These are phyloP conservation scores for Augiades crinisus DNA, from an alignment of 2,888 invertebrate genomes.

Conservation along the genomic window DNA sequence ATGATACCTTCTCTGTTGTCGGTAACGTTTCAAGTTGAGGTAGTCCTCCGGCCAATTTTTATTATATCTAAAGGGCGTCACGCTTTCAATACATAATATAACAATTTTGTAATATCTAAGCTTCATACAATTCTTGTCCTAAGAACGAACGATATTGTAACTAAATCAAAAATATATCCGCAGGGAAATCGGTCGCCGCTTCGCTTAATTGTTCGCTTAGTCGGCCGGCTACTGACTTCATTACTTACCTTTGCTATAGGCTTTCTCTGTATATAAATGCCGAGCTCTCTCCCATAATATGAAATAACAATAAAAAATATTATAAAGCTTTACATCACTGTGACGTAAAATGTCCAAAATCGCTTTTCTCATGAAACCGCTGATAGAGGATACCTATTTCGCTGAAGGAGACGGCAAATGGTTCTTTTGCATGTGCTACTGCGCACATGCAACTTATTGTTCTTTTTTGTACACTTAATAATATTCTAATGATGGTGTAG, in stretches of 20 bases:
- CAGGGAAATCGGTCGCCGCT: constrained; percentile 29
- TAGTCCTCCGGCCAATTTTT: too few species aligned
- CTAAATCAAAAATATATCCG: constrained; percentile 31
- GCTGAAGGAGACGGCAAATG: neutral
- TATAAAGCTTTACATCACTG: too few species aligned
- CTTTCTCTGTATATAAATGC: too few species aligned
- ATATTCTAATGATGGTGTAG: constrained; percentile 9
- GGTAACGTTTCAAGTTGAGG: too few species aligned
- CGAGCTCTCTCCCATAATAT: too few species aligned
- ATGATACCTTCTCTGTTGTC: too few species aligned
- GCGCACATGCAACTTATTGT: neutral
- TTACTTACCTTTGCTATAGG: constrained; percentile 13
- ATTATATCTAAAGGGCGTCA: too few species aligned
- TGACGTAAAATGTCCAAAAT: too few species aligned
- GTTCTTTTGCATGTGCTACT: constrained; percentile 1
- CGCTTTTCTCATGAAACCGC: neutral
- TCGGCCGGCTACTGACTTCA: constrained; percentile 9
- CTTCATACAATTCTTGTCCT: neutral
- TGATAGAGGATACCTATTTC: neutral
- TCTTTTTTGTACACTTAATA: constrained; percentile 7
- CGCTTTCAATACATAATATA: neutral
- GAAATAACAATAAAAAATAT: too few species aligned
- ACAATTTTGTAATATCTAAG: neutral
- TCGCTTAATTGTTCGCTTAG: constrained; percentile 28
- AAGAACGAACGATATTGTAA: constrained; percentile 25